Evolutionary conservation across 2,888 invertebrate species (phyloP).

Genomic region (Eupithecia centaureata): DNA sequence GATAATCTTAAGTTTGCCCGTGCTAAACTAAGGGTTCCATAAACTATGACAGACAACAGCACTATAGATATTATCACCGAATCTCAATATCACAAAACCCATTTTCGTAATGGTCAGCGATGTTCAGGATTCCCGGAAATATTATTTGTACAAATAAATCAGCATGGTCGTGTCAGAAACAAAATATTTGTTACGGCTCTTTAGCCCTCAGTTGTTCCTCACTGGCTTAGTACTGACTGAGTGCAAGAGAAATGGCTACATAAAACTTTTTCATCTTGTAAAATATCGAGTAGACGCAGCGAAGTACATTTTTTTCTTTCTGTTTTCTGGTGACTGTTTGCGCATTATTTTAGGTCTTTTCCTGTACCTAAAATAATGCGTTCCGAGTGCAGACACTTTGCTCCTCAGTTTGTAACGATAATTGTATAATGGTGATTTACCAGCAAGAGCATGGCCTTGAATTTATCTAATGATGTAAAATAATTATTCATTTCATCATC

Average conservation of each 20-base stretch:
- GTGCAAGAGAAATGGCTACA: not conserved
- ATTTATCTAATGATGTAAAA: not conserved
- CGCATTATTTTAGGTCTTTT: too few species aligned
- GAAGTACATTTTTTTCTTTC: not conserved
- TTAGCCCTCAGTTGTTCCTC: constrained; percentile 27
- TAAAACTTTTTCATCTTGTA: not conserved
- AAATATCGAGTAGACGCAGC: not conserved
- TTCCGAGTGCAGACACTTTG: not conserved
- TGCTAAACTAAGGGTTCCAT: not conserved
- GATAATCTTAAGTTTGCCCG: not conserved
- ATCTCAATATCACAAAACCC: not conserved
- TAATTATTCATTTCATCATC: not conserved
- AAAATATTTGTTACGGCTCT: constrained; percentile 35
- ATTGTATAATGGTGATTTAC: too few species aligned
- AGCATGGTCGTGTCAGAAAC: constrained; percentile 16
- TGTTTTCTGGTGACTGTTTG: not conserved
- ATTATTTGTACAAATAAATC: constrained; percentile 32
- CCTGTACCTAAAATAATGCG: too few species aligned
- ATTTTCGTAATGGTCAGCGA: not conserved
- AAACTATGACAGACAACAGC: not conserved
- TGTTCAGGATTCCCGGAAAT: constrained; percentile 27
- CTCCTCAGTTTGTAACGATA: too few species aligned
- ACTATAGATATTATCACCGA: not conserved
- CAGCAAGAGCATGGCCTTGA: not conserved
- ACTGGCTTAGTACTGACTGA: constrained; percentile 13